Percentiles rank a stretch among this genome's conserved stretches.
Conservation (phyloP, 2,797 vertebrate genomes). For the Cossypha polioptera region DNA sequence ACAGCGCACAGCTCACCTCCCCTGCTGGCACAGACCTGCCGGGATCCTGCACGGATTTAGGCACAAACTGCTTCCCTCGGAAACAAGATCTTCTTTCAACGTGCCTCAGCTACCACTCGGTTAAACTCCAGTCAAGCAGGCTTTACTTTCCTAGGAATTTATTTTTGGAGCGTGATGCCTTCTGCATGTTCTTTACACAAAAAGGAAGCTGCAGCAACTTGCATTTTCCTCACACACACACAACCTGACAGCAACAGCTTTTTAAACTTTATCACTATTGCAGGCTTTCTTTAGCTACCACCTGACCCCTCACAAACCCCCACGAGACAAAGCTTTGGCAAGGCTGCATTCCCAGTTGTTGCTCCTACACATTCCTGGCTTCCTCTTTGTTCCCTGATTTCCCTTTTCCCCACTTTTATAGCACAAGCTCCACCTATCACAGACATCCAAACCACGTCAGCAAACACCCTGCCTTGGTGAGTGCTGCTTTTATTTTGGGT, state of each 20-base stretch:
- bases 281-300: neutral
- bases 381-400: neutral
- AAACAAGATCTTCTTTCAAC: neutral
- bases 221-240: neutral
- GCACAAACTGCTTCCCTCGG: neutral
- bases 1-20: neutral
- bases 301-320: neutral
- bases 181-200: neutral
- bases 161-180: neutral
- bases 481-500: neutral
- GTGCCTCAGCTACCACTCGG: neutral
- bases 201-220: neutral
- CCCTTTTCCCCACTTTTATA: neutral
- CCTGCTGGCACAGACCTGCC: accelerated
- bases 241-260: neutral
- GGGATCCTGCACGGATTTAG: accelerated
- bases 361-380: neutral
- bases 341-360: neutral
- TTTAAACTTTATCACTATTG: neutral
- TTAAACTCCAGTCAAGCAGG: neutral
- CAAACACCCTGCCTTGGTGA: neutral
- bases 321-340: neutral
- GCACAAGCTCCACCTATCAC: neutral
- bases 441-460: neutral
- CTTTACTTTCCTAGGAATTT: neutral